Evolutionary conservation across 2,888 invertebrate genomes (phyloP).

Genomic region (Papilio demoleus): DNA sequence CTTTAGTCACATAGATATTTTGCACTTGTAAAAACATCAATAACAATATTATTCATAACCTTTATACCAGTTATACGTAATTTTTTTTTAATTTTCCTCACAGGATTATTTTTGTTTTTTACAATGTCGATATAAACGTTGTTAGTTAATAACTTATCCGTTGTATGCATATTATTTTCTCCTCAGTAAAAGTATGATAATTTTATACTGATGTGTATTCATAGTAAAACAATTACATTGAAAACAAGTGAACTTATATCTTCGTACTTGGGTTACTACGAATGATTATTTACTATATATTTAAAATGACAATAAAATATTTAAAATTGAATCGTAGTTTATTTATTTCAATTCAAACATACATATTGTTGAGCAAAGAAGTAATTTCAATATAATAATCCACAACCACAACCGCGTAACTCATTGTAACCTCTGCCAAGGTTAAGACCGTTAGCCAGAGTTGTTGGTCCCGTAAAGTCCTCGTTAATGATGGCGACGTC

Average conservation of each 20-base stretch:
- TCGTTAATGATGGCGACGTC: conserved; percentile 40
- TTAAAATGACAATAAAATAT: neutral
- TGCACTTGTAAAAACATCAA: too few species aligned
- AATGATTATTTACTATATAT: neutral
- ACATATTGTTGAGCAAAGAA: neutral
- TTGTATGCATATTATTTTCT: too few species aligned
- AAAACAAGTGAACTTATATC: neutral
- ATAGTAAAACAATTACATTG: too few species aligned
- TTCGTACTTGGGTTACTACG: neutral
- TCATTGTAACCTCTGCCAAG: neutral
- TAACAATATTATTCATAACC: too few species aligned
- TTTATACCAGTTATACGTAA: too few species aligned
- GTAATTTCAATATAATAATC: neutral
- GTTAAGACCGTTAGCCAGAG: neutral
- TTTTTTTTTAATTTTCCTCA: too few species aligned
- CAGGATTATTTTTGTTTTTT: too few species aligned
- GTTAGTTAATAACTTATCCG: too few species aligned
- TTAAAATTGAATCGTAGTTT: neutral
- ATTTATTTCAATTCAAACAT: neutral
- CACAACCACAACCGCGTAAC: conserved; percentile 20
- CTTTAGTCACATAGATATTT: too few species aligned
- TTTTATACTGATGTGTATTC: too few species aligned
- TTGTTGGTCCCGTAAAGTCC: conserved; percentile 32
- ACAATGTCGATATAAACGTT: too few species aligned
- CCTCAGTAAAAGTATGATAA: too few species aligned